phyloP scores from a whole-genome alignment of 1,140 invertebrate species.

The Agrypnia vestita region DNA sequence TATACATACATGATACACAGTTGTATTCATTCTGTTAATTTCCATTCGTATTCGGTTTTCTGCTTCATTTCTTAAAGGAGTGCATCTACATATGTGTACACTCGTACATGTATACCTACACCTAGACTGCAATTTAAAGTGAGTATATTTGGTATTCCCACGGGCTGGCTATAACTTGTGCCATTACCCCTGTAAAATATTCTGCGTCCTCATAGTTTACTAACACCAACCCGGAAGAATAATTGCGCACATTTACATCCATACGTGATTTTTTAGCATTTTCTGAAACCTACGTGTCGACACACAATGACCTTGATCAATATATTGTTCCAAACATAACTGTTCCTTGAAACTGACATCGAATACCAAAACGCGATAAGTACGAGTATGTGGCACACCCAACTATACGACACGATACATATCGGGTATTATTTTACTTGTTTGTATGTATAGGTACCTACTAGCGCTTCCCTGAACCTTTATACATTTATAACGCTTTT shows the following conservation, averaged over 20 bases:
- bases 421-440: too few relatives aligned
- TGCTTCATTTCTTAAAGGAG: neutral
- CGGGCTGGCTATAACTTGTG: conserved; percentile 17
- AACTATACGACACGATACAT: too few relatives aligned
- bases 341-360: conserved; percentile 6
- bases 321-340: conserved; percentile 37
- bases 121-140: neutral
- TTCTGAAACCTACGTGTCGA: conserved; percentile 28
- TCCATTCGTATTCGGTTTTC: too few relatives aligned
- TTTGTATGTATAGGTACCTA: too few relatives aligned
- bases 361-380: conserved; percentile 13
- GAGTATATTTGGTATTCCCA: conserved; percentile 10
- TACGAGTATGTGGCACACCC: conserved; percentile 19
- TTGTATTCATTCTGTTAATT: too few relatives aligned
- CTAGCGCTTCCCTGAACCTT: too few relatives aligned
- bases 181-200: conserved; percentile 11
- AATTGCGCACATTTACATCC: conserved; percentile 34
- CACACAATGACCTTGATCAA: conserved; percentile 44
- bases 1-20: too few relatives aligned
- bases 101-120: neutral
- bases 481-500: too few relatives aligned
- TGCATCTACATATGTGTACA: neutral
- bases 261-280: conserved; percentile 45
- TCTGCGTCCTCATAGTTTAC: conserved; percentile 41
- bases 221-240: conserved; percentile 39